Base-by-base conservation (phyloP, 1,140 invertebrate species). In the Drosophila pandora region DNA sequence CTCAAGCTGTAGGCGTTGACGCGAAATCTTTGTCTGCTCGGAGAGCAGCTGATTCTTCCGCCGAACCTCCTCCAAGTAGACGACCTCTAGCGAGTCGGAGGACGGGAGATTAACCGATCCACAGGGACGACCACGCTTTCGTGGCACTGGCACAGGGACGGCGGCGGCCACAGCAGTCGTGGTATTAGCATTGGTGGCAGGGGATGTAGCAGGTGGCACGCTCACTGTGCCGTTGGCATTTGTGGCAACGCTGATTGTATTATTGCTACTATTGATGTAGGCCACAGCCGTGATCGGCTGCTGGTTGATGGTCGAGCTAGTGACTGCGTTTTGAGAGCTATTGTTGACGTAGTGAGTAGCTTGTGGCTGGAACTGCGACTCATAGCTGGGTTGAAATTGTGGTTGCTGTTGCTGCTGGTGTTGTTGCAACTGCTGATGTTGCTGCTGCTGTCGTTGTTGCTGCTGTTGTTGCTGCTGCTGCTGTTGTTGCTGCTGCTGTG, bases 1-100 rank as follows among this genome's bases (percentile, higher is more conserved):
- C 47, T 91, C 90, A 30, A 91, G 49, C 49, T 79, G 77, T 28
- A 91, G 37, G 13, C 85, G 75, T 30, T 88, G 83, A 9, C 80
- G 63, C 21, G 75, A 74, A 22, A 91, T 90, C 62, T 91, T 87
- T 12, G 68, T 73, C 28, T 90, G 85, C 39, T 91, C 90, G 2
- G 62, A 71, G n/a, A 91, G 50, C 61, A 91, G 8, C 9, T 82
- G 68, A 52, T 91, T 91, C 61, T 91, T 91, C 5, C 88, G 78
- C 17, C 83, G 64, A 5, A 91, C 77, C 41, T 91, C 90, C 39
- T 88, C 90, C 57, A 91, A 68, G 30, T 82, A 91, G 2, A 85
- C 41, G 0, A 63, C 55, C 47, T 91, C 90, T 4, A 91, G 55
- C 0, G 90, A 77, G 32, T 91, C 89, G 2, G 64, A 49, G 1